These are phyloP conservation scores for Antitype chi DNA, from an alignment of 2,888 invertebrate genomes.

Conservation along the genomic window DNA sequence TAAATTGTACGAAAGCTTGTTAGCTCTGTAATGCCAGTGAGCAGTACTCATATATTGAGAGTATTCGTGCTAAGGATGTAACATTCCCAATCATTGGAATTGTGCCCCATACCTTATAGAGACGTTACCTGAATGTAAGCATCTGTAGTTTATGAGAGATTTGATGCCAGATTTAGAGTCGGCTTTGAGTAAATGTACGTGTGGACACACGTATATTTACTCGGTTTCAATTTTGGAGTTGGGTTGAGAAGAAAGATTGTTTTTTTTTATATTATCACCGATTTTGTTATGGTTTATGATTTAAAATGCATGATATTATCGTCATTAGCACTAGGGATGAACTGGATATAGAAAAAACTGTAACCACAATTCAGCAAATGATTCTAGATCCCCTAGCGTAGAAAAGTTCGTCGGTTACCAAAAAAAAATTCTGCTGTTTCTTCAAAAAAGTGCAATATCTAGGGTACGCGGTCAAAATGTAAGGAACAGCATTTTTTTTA, in stretches of 20 bases:
- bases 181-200: conserved; percentile 19
- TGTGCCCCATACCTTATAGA: conserved; percentile 68
- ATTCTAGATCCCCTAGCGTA: background rate
- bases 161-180: conserved; percentile 41
- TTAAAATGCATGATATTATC: background rate
- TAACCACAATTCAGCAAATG: background rate
- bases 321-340: no score
- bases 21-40: conserved; percentile 60
- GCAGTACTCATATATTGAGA: conserved; percentile 55
- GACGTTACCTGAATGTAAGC: conserved; percentile 59
- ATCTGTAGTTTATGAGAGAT: conserved; percentile 52
- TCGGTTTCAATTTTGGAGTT: background rate
- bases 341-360: background rate
- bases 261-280: background rate
- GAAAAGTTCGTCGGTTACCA: background rate
- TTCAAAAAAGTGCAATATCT: background rate
- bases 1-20: conserved; percentile 63
- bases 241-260: accelerated
- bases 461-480: background rate
- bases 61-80: conserved; percentile 65
- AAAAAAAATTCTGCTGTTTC: background rate
- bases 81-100: conserved; percentile 69
- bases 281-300: background rate
- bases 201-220: background rate
- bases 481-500: no score